A percentile compares a stretch with the other conserved stretches of the same genome.
Conservation (phyloP, 2,888 invertebrate species). For the Clunio marinus region DNA sequence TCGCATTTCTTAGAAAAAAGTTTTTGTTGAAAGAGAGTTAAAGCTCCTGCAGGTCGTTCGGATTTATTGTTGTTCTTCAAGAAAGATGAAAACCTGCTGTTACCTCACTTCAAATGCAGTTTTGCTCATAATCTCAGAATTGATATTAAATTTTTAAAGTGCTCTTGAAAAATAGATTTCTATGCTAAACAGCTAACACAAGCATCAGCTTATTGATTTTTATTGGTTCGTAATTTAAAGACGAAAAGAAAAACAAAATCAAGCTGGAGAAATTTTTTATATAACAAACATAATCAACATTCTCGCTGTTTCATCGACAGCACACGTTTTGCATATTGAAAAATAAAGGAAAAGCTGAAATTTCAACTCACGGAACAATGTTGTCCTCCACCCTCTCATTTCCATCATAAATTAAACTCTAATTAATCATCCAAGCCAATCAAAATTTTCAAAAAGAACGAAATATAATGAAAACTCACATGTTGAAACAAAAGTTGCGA, state of each 20-base stretch:
- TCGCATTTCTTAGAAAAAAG: background rate
- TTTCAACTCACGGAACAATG: too few relatives aligned
- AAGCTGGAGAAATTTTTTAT: background rate
- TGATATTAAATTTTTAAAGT: slow-evolving; percentile 35
- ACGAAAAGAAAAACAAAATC: slow-evolving; percentile 2
- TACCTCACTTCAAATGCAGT: slow-evolving; percentile 32
- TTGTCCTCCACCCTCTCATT: background rate
- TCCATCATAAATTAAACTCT: slow-evolving; percentile 19
- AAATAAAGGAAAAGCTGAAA: background rate
- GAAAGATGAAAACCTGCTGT: slow-evolving; percentile 37
- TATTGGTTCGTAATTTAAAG: background rate
- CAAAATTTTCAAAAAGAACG: slow-evolving; percentile 35
- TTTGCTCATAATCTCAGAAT: slow-evolving; percentile 33
- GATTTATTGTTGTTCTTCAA: slow-evolving; percentile 28
- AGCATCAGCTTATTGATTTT: slow-evolving; percentile 32
- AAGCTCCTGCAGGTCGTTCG: slow-evolving; percentile 36
- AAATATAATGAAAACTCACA: slow-evolving; percentile 11
- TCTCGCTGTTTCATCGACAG: slow-evolving; percentile 7
- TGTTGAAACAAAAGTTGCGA: background rate
- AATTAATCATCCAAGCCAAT: slow-evolving; percentile 37
- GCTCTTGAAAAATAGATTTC: slow-evolving; percentile 20
- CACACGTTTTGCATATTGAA: slow-evolving; percentile 16
- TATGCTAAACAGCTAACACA: slow-evolving; percentile 28
- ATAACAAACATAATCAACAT: slow-evolving; percentile 36
- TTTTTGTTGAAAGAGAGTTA: slow-evolving; percentile 7